Conservation (phyloP, 2,797 vertebrate genomes). For the Enteromius radiatus region DNA sequence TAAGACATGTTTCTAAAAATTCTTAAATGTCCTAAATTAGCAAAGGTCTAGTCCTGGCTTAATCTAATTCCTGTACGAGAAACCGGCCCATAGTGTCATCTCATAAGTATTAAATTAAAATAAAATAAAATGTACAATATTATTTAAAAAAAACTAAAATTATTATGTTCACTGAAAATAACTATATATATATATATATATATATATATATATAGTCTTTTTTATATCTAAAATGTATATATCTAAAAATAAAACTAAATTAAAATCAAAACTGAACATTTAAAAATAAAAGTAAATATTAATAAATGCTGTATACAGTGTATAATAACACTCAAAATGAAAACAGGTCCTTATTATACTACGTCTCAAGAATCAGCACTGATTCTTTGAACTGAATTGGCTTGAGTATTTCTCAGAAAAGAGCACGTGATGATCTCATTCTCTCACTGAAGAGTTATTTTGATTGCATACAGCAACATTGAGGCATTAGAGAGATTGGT, state of each 20-base stretch:
- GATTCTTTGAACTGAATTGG: background rate
- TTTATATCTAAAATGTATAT: no score
- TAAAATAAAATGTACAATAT: background rate
- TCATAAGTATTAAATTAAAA: background rate
- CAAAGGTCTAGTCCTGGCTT: no score
- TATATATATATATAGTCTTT: no score
- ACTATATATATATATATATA: no score
- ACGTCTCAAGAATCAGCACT: background rate
- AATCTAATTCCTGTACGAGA: no score
- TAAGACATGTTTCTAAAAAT: no score
- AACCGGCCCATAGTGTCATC: no score
- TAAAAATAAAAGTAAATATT: background rate
- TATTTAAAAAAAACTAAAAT: background rate
- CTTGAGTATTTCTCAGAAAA: background rate
- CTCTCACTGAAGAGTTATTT: background rate
- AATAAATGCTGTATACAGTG: background rate
- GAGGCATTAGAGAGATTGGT: constrained; percentile 23
- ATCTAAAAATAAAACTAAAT: no score
- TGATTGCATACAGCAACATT: background rate
- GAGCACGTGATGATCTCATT: background rate
- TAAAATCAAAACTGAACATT: background rate
- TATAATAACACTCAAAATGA: background rate
- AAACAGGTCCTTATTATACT: background rate
- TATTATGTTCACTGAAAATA: background rate
- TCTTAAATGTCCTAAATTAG: no score